Evolutionary conservation across 1,140 invertebrate species (phyloP).

Genomic region (Pygmarrhopalites habei): DNA sequence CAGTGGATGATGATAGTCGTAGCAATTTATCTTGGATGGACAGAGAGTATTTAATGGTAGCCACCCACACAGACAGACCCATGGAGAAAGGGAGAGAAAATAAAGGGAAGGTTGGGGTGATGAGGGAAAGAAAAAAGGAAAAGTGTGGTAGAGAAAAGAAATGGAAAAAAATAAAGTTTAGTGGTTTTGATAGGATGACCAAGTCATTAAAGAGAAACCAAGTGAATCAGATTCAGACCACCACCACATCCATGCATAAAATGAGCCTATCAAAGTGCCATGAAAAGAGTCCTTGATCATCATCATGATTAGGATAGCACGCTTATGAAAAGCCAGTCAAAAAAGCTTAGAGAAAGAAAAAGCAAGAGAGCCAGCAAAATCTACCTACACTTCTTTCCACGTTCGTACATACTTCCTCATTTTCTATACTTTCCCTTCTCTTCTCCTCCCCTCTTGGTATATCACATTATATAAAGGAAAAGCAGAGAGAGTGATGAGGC

Average conservation of each 20-base stretch:
- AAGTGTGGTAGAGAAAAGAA: too few relatives aligned
- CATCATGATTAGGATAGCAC: background rate
- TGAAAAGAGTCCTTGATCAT: background rate
- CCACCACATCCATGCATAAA: conserved; percentile 5
- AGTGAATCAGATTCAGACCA: background rate
- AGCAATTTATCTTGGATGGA: too few relatives aligned
- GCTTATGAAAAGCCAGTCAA: conserved; percentile 5
- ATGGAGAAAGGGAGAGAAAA: too few relatives aligned
- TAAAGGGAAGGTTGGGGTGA: too few relatives aligned
- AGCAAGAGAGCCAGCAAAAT: too few relatives aligned
- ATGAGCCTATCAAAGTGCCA: conserved; percentile 9
- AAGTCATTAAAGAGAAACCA: background rate
- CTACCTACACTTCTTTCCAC: background rate
- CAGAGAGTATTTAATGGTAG: too few relatives aligned
- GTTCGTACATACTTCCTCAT: too few relatives aligned
- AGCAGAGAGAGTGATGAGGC: background rate
- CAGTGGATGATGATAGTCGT: too few relatives aligned
- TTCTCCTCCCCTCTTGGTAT: background rate
- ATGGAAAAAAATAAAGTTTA: too few relatives aligned
- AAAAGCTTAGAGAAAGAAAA: background rate
- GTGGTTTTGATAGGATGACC: background rate
- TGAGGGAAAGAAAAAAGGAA: too few relatives aligned
- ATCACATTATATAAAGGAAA: too few relatives aligned
- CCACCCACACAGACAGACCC: too few relatives aligned
- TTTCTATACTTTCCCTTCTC: conserved; percentile 11